Evolutionary conservation across 1,140 invertebrate species (phyloP).

Genomic region (Drosophila triauraria): DNA sequence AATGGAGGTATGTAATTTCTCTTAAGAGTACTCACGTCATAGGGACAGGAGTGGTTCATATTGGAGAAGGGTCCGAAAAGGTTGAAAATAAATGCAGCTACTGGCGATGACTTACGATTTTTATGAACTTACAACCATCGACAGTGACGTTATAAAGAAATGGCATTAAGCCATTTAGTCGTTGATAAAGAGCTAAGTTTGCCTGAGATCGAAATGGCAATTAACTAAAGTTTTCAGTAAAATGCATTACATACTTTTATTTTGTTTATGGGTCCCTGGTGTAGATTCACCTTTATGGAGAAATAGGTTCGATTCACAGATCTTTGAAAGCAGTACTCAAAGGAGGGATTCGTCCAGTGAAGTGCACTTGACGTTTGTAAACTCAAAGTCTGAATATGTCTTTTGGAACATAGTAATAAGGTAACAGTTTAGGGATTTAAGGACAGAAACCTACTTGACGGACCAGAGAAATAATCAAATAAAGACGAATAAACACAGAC

Average conservation of each 20-base stretch:
- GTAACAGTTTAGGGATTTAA: neutral
- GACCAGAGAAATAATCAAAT: neutral
- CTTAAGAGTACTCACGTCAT: neutral
- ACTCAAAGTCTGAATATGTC: neutral
- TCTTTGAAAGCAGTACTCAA: slow-evolving; percentile 5
- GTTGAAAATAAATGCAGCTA: neutral
- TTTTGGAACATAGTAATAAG: neutral
- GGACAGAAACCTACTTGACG: neutral
- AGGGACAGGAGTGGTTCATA: slow-evolving; percentile 8
- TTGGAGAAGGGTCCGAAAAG: slow-evolving; percentile 6
- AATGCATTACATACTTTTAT: neutral
- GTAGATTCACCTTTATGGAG: neutral
- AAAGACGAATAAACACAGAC: neutral
- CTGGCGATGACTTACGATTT: neutral
- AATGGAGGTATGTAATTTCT: neutral
- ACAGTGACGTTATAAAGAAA: slow-evolving; percentile 5
- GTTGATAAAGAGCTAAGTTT: neutral
- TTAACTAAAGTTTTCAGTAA: neutral
- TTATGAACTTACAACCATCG: slow-evolving; percentile 1
- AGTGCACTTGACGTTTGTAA: neutral
- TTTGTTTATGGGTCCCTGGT: neutral
- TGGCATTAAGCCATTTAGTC: slow-evolving; percentile 2
- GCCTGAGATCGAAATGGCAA: neutral
- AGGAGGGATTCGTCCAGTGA: neutral
- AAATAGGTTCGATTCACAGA: slow-evolving; percentile 8